Evolutionary conservation across 2,113 vertebrate genomes (phyloP), one percentile per base, ranked within the genome.

Genomic region (Melospiza melodia): DNA sequence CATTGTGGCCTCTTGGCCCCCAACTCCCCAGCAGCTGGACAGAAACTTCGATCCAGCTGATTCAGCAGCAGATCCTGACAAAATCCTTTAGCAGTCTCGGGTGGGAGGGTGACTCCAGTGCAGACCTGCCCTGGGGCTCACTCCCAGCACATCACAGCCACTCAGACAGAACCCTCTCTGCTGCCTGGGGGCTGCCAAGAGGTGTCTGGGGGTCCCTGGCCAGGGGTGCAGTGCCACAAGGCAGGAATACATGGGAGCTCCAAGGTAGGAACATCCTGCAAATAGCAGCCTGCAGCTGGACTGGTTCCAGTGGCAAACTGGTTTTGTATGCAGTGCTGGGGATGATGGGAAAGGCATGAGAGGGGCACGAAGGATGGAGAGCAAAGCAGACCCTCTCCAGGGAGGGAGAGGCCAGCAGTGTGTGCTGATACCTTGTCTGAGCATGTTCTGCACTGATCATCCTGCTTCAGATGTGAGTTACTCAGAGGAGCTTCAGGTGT

Each of bases 51-150:
- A 68, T 90, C 84, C 93, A 94, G 66, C 81, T 92, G 90, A 94
- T 77, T 59, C 67, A 71, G 75, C 79, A 89, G 84, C 58, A 93
- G 66, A 82, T 87, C n/a, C 84, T 88, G 48, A 89, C 87, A 80
- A 94, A 82, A 71, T 15, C 39, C 48, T 77, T 14, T 27, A 55
- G n/a, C 0, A 0, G 51, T 43, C 74, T 94, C 0, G 0, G 17
- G 59, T 12, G 12, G 62, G 63, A 91, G 76, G 31, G 63, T 67
- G 65, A 48, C 46, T 89, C n/a, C 1, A 1, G 69, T 81, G 74
- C 81, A 90, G 67, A 43, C 27, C 46, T 94, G 74, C 66, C 58
- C n/a, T 78, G 0, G 0, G 66, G 15, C 78, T 90, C 0, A 0
- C 44, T 72, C 58, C 62, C 1, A 4, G 33, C 69, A 18, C 33